phyloP scores from a whole-genome alignment of 2,888 invertebrate species.

The Thymelicus acteon region DNA sequence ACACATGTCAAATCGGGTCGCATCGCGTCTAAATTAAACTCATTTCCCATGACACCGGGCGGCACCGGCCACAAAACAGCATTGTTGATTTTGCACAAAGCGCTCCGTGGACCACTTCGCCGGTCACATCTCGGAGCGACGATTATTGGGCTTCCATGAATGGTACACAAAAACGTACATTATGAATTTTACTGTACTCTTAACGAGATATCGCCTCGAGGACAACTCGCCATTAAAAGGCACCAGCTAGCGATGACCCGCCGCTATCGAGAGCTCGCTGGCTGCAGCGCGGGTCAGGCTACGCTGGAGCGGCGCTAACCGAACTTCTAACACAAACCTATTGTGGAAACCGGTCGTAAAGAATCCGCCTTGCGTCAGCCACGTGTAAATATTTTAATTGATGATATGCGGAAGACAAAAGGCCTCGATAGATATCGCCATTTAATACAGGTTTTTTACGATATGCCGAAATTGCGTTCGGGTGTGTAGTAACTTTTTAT shows the following conservation, averaged over 20 bases:
- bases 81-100: slow-evolving; percentile 42
- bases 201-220: slow-evolving; percentile 76
- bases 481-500: slow-evolving; percentile 14
- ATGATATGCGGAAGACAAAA: slow-evolving; percentile 80
- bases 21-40: slow-evolving; percentile 24
- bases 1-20: slow-evolving; percentile 7
- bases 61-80: slow-evolving; percentile 23
- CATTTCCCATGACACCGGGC: slow-evolving; percentile 37
- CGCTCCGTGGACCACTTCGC: slow-evolving; percentile 32
- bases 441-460: slow-evolving; percentile 58
- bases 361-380: slow-evolving; percentile 77
- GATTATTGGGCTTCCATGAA: slow-evolving; percentile 66
- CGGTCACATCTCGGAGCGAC: slow-evolving; percentile 43
- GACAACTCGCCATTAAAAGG: slow-evolving; percentile 64
- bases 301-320: slow-evolving; percentile 68
- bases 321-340: slow-evolving; percentile 71
- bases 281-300: slow-evolving; percentile 23
- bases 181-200: slow-evolving; percentile 74
- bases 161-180: slow-evolving; percentile 73
- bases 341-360: slow-evolving; percentile 73
- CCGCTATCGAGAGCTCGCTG: slow-evolving; percentile 10
- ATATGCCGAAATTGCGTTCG: slow-evolving; percentile 17
- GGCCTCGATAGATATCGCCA: slow-evolving; percentile 63
- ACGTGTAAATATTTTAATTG: slow-evolving; percentile 83
- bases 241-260: slow-evolving; percentile 59